Base-by-base conservation (phyloP, 2,797 vertebrate species). In the Amniataba percoides region DNA sequence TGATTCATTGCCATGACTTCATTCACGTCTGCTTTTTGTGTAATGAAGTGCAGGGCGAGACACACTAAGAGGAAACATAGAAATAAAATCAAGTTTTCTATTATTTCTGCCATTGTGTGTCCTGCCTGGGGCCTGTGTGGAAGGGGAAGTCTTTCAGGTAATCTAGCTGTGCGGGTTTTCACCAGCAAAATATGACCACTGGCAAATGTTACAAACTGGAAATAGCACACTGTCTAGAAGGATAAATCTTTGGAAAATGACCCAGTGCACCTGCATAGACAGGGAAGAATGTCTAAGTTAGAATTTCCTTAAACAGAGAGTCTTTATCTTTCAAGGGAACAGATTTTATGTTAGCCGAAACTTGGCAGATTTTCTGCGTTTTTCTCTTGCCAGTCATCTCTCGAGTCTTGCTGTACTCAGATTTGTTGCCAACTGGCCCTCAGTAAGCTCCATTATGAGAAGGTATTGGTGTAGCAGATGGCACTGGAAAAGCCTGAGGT, bases 391-490 rank as follows among this genome's bases (percentile, higher is more conserved):
- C 88, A 92, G 86, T 87, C 84, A 88, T 89, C 90, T 91, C 88
- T 78, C 3, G 81, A 91, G 89, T 89, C 77, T 87, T 9, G 51
- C 80, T 82, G 78, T 71, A 87, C 89, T 92, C 87, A 86, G 86
- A 93, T 88, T 89, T 4, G 57, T 53, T 94, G 93, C 93, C 93
- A 94, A 92, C 87, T 92, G 92, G 92, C 93, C 82, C 82, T 80
- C 61, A 87, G 89, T 92, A 88, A 91, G 87, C 85, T 79, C 76
- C 66, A 79, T 87, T 91, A 87, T 88, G 85, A 90, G 91, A 77
- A 91, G 91, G 89, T 93, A 89, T 85, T 83, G 85, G 86, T 89
- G 85, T 71, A 92, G 85, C 92, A 93, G 92, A 93, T 92, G 92
- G 92, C 88, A 86, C 74, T 83, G 83, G 66, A 85, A 81, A 86